Conservation (phyloP, 2,888 invertebrate genomes). For the Eupithecia dodoneata region DNA sequence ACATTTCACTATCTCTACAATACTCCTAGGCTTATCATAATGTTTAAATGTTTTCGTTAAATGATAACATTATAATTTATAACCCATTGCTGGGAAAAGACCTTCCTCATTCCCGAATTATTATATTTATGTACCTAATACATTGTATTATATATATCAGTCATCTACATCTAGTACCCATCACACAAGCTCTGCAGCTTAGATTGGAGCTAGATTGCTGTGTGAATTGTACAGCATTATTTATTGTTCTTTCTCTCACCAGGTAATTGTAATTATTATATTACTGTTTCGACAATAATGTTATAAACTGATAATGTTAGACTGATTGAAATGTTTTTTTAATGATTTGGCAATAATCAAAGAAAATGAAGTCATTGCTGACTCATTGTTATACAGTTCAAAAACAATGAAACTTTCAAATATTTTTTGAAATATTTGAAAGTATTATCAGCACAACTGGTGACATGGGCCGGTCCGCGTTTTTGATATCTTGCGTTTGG, state of each 20-base stretch:
- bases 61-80: neutral
- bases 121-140: too few species aligned
- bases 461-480: neutral
- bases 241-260: neutral
- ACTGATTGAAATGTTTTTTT: neutral
- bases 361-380: neutral
- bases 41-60: neutral
- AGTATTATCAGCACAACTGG: neutral
- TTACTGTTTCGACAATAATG: neutral
- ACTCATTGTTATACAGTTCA: neutral
- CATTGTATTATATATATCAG: too few species aligned
- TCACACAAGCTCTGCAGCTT: too few species aligned
- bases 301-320: neutral
- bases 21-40: neutral
- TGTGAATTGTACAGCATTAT: too few species aligned
- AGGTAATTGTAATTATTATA: neutral
- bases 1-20: neutral
- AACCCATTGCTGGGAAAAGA: neutral
- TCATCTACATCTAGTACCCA: too few species aligned
- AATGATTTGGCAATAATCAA: neutral
- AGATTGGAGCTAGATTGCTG: too few species aligned
- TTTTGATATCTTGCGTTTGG: constrained; percentile 2
- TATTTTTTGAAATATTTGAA: neutral
- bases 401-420: neutral
- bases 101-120: neutral